Base-by-base conservation (phyloP, 2,113 vertebrate species). In the Oreochromis tanganicae region DNA sequence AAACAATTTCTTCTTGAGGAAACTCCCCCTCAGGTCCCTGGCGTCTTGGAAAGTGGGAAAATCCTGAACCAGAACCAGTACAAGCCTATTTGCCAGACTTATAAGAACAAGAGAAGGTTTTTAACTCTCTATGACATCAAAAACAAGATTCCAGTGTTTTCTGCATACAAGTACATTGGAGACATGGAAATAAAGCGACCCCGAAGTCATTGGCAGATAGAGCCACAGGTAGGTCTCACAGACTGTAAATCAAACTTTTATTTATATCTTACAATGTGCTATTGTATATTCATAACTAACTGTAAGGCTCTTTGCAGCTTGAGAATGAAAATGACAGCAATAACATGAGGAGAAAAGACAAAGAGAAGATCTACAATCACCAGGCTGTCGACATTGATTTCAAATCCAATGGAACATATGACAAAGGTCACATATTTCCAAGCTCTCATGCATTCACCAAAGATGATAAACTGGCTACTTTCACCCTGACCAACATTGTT, bases 101-200 rank as follows among this genome's bases (percentile, higher is more conserved):
- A 9, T 4, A 4, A 9, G 0, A 9, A 85, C 14, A 4, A 1
- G 1, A 75, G 16, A 12, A 50, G 12, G 7, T 94, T 91, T 81
- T 55, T 92, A 56, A 93, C 92, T 5, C 89, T 93, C 29, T 94
- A 93, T 3, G 89, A 94, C 83, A 87, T 34, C 2, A 2, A 0
- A 0, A 89, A 88, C 78, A 91, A 29, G 89, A 94, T 93, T 10
- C 94, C 94, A 9, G 90, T 93, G 83, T 94, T 93, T 90, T 94
- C 94, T 54, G 92, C 90, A 6, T 85, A 55, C 80, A 92, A 17
- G 29, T 94, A 55, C 82, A 63, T 1, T n/a, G 41, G n/a, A 6
- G 1, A 3, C 2, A 0, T 4, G 1, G 1, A 3, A 4, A 11
- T 1, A 3, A 5, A 0, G 3, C 78, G 81, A 59, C 52, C 43